These are phyloP conservation scores for Latheticus oryzae DNA, from an alignment of 2,888 invertebrate species.

Conservation along the genomic window DNA sequence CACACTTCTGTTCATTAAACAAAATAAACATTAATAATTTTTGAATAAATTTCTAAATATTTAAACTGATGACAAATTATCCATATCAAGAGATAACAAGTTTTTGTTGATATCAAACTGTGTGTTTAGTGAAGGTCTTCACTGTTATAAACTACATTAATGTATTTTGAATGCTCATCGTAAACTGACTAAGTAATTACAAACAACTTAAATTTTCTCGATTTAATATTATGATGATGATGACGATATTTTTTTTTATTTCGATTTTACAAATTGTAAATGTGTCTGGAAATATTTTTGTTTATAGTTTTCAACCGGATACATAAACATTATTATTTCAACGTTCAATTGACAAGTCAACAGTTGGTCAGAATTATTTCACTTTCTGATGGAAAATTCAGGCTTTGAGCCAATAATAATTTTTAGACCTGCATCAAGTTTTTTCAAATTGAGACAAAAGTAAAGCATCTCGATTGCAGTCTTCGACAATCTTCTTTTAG, in stretches of 20 bases:
- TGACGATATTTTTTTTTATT: no score
- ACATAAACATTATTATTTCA: slow-evolving; percentile 46
- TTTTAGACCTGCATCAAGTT: no score
- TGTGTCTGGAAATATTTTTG: slow-evolving; percentile 51
- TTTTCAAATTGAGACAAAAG: no score
- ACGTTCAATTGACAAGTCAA: slow-evolving; percentile 10
- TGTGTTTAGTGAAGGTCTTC: slow-evolving; percentile 17
- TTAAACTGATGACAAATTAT: slow-evolving; percentile 10
- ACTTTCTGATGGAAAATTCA: no score
- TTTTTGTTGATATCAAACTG: slow-evolving; percentile 12
- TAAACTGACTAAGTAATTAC: slow-evolving; percentile 22
- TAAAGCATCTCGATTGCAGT: no score
- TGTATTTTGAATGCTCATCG: slow-evolving; percentile 19
- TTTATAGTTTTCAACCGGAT: slow-evolving; percentile 52
- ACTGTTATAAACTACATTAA: slow-evolving; percentile 15
- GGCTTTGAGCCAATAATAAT: no score
- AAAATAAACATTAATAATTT: slow-evolving; percentile 35
- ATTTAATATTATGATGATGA: slow-evolving; percentile 34
- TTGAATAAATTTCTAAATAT: slow-evolving; percentile 26
- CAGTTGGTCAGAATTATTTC: background rate
- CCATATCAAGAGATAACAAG: no score
- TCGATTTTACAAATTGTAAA: slow-evolving; percentile 40
- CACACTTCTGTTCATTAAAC: slow-evolving; percentile 44
- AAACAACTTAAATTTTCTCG: slow-evolving; percentile 11
- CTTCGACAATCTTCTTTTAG: no score